These are phyloP conservation scores for Sprattus sprattus DNA, from an alignment of 2,113 vertebrate genomes.

Conservation along the genomic window DNA sequence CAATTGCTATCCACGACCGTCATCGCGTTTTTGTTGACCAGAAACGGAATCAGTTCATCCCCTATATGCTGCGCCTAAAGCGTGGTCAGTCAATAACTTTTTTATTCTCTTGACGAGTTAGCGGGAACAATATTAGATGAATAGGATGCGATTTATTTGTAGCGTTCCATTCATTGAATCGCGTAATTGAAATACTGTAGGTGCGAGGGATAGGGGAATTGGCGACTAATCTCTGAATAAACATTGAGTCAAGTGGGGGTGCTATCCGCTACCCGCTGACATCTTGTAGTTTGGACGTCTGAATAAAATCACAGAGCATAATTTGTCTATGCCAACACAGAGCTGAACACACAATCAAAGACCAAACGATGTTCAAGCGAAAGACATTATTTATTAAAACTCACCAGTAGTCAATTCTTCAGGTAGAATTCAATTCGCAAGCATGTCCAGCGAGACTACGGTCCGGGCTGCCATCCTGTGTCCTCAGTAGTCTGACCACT, in stretches of 20 bases:
- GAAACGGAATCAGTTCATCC: not conserved
- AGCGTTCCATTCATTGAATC: constrained; percentile 12
- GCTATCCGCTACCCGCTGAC: constrained; percentile 20
- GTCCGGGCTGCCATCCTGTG: constrained; percentile 69
- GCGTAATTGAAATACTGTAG: not conserved
- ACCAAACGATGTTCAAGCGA: not conserved
- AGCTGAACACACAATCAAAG: not conserved
- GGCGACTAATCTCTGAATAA: not conserved
- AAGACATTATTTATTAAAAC: constrained; percentile 29
- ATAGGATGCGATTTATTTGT: constrained; percentile 63
- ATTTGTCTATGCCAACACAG: not conserved
- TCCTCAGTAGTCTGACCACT: constrained; percentile 59
- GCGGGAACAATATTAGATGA: constrained; percentile 31
- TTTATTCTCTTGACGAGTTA: not conserved
- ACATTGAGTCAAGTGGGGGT: constrained; percentile 15
- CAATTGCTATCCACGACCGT: not conserved
- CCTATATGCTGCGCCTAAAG: not conserved
- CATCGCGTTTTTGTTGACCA: not conserved
- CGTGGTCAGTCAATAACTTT: constrained; percentile 9
- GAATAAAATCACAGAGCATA: not conserved
- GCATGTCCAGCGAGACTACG: constrained; percentile 68
- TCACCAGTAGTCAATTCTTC: constrained; percentile 64
- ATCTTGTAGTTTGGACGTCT: constrained; percentile 16
- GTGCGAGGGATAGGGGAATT: not conserved
- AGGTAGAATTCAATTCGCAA: constrained; percentile 60